These are phyloP conservation scores for Pantala flavescens DNA, from an alignment of 1,140 invertebrate genomes.

Conservation along the genomic window DNA sequence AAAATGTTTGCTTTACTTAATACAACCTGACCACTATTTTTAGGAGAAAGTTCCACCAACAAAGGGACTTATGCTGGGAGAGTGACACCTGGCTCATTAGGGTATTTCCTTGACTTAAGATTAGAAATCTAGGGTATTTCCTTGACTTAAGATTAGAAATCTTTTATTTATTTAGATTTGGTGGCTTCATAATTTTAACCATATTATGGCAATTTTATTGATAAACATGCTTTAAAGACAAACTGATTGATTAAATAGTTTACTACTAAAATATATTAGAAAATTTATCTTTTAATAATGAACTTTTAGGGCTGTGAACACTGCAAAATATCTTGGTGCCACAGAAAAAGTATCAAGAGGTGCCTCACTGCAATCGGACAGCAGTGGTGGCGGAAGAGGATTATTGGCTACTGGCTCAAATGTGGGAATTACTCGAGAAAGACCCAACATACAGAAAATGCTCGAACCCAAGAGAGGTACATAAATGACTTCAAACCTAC, in stretches of 20 bases:
- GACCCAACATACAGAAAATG: not conserved
- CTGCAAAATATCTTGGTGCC: not conserved
- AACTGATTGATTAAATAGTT: too few species aligned
- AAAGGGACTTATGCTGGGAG: not conserved
- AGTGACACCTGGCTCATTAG: not conserved
- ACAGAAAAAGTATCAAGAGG: not conserved
- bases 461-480: not conserved
- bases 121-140: too few species aligned
- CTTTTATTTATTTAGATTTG: too few species aligned
- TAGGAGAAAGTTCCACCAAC: not conserved
- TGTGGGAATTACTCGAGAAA: not conserved
- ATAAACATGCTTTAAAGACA: too few species aligned
- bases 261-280: too few species aligned
- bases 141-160: too few species aligned
- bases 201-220: too few species aligned
- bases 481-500: too few species aligned
- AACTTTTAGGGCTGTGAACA: not conserved
- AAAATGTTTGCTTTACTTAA: too few species aligned
- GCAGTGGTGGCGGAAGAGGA: not conserved
- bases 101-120: not conserved
- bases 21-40: not conserved
- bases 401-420: not conserved
- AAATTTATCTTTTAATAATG: too few species aligned
- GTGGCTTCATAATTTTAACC: too few species aligned
- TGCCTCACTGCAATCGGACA: not conserved